These are phyloP conservation scores for Watsonalla cultraria DNA, from an alignment of 2,888 invertebrate genomes.

Conservation along the genomic window DNA sequence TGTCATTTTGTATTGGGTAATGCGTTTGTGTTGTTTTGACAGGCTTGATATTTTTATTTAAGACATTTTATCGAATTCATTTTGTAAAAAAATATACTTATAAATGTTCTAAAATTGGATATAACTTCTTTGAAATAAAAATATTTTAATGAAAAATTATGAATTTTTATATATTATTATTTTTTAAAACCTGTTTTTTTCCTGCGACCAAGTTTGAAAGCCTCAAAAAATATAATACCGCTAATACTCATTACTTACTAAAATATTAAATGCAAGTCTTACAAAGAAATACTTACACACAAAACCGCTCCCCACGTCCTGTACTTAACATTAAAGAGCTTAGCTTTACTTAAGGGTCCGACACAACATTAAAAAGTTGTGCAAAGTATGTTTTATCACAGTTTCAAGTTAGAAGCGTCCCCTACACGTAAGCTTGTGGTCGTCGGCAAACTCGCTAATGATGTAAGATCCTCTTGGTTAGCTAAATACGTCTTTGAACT, in stretches of 20 bases:
- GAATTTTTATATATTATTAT: too few species aligned
- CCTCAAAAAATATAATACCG: too few species aligned
- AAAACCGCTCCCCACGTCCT: slow-evolving; percentile 31
- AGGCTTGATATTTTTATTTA: too few species aligned
- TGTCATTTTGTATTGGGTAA: slow-evolving; percentile 5
- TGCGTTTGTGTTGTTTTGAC: neutral
- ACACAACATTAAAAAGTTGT: slow-evolving; percentile 68
- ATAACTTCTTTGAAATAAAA: too few species aligned
- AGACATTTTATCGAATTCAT: neutral
- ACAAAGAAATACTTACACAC: slow-evolving; percentile 12
- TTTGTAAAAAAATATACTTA: neutral
- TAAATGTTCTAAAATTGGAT: neutral
- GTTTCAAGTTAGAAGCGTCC: slow-evolving; percentile 56
- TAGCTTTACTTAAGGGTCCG: slow-evolving; percentile 55
- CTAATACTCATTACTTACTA: too few species aligned
- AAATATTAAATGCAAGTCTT: neutral
- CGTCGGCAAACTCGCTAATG: slow-evolving; percentile 50
- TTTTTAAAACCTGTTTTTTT: too few species aligned
- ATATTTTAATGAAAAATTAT: too few species aligned
- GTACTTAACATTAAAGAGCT: slow-evolving; percentile 56
- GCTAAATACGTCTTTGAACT: slow-evolving; percentile 26
- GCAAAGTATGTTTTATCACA: slow-evolving; percentile 69
- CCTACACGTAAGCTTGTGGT: slow-evolving; percentile 54
- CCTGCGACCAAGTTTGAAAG: too few species aligned
- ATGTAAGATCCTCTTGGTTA: slow-evolving; percentile 38